A percentile compares a stretch with the other conserved stretches of the same genome.
phyloP scores from a whole-genome alignment of 2,797 vertebrate species.

The Oophaga sylvatica region DNA sequence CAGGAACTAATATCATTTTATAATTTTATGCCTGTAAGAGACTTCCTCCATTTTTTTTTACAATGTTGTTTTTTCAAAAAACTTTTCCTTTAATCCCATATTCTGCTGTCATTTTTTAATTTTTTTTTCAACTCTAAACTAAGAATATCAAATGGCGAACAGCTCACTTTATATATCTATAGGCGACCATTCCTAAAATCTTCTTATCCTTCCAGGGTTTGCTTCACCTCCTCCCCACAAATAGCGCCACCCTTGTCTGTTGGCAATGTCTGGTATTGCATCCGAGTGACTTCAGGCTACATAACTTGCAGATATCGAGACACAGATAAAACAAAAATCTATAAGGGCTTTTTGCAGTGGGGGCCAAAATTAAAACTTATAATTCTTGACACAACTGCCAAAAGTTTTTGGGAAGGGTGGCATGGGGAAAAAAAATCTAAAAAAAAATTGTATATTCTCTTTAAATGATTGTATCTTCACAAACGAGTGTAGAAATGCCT shows the following conservation, averaged over 20 bases:
- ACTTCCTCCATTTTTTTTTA: too few relatives aligned
- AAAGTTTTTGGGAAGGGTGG: neutral
- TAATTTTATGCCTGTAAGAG: too few relatives aligned
- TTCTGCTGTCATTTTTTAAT: neutral
- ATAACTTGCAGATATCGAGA: neutral
- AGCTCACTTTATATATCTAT: neutral
- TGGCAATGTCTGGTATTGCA: neutral
- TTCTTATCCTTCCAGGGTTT: neutral
- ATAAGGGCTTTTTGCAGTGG: slow-evolving; percentile 23
- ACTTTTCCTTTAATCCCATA: too few relatives aligned
- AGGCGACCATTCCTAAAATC: neutral
- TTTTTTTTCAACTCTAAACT: too few relatives aligned
- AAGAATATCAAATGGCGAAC: neutral
- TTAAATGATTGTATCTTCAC: slow-evolving; percentile 33
- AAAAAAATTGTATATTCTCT: slow-evolving; percentile 15
- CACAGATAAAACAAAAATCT: neutral
- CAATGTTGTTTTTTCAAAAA: too few relatives aligned
- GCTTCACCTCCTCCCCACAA: neutral
- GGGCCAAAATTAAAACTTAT: neutral
- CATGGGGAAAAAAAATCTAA: neutral
- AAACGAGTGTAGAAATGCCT: slow-evolving; percentile 40
- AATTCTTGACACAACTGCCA: neutral
- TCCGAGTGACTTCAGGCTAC: neutral
- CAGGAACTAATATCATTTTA: too few relatives aligned
- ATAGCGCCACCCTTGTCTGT: neutral